Conservation (phyloP, 2,113 vertebrate genomes). For the Pseudolaguvia tuberculata region DNA sequence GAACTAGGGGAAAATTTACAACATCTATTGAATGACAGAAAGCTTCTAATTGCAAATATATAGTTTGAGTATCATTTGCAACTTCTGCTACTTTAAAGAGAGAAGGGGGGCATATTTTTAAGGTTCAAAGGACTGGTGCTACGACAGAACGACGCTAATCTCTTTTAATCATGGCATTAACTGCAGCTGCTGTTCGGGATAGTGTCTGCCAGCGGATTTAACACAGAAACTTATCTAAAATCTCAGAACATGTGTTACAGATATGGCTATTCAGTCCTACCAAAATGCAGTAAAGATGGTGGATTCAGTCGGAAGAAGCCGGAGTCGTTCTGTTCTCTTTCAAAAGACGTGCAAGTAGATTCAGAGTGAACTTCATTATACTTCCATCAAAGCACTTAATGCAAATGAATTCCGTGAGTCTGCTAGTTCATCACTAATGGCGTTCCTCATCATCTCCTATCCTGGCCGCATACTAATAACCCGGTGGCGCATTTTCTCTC, state of each 20-base stretch:
- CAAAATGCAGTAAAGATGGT: constrained; percentile 1
- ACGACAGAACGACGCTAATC: constrained; percentile 30
- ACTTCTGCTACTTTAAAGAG: neutral
- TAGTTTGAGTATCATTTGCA: constrained; percentile 7
- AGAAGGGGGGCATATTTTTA: neutral
- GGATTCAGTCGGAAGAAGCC: neutral
- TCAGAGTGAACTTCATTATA: constrained; percentile 60
- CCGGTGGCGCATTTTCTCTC: constrained; percentile 44
- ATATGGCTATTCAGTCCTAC: neutral
- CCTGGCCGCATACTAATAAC: constrained; percentile 62
- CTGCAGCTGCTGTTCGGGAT: constrained; percentile 24
- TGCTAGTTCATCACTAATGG: constrained; percentile 67
- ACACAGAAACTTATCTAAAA: neutral
- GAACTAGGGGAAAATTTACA: constrained; percentile 2
- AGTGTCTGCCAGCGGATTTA: constrained; percentile 1
- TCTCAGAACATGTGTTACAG: constrained; percentile 24
- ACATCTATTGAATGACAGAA: constrained; percentile 2
- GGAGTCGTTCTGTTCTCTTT: constrained; percentile 14
- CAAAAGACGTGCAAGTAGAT: constrained; percentile 49
- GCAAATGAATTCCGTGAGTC: constrained; percentile 62
- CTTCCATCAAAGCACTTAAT: constrained; percentile 59
- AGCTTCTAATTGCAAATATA: constrained; percentile 7
- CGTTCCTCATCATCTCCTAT: constrained; percentile 60
- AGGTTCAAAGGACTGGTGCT: constrained; percentile 18
- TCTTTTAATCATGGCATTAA: constrained; percentile 35